These are phyloP conservation scores for Lophura nycthemera DNA, from an alignment of 2,113 vertebrate species.

Conservation along the genomic window DNA sequence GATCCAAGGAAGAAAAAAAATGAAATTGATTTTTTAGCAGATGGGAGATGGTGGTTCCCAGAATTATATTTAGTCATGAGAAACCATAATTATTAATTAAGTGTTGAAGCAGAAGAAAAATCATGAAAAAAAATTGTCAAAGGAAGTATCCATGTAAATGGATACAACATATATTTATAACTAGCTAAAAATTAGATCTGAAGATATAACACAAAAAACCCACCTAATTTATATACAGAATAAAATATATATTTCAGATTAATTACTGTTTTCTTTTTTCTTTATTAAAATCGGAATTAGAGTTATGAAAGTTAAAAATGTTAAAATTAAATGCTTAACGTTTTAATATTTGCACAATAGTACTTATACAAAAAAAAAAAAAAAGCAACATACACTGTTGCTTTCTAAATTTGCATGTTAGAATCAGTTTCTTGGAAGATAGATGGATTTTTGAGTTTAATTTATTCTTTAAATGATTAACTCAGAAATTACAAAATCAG, in stretches of 20 bases:
- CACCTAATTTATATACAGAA: neutral
- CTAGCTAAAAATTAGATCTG: neutral
- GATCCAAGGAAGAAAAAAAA: neutral
- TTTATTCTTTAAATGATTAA: neutral
- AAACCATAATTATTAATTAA: neutral
- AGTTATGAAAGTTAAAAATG: neutral
- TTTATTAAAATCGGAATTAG: fast-evolving
- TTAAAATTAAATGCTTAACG: neutral
- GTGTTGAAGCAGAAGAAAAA: neutral
- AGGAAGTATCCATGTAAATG: neutral
- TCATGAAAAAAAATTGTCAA: neutral
- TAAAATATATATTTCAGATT: neutral
- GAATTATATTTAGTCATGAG: neutral
- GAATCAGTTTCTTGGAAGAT: neutral
- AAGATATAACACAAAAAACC: neutral
- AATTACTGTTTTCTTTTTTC: neutral
- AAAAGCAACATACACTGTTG: fast-evolving
- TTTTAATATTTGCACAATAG: neutral
- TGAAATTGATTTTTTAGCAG: neutral
- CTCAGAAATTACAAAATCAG: neutral
- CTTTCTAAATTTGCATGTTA: neutral
- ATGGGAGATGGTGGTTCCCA: neutral
- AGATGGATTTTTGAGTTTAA: neutral
- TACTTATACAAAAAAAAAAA: neutral
- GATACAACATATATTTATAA: neutral